Evolutionary conservation across 2,113 vertebrate species (phyloP), one percentile per base, ranked within the genome.

Genomic region (Sarotherodon lohbergeri): DNA sequence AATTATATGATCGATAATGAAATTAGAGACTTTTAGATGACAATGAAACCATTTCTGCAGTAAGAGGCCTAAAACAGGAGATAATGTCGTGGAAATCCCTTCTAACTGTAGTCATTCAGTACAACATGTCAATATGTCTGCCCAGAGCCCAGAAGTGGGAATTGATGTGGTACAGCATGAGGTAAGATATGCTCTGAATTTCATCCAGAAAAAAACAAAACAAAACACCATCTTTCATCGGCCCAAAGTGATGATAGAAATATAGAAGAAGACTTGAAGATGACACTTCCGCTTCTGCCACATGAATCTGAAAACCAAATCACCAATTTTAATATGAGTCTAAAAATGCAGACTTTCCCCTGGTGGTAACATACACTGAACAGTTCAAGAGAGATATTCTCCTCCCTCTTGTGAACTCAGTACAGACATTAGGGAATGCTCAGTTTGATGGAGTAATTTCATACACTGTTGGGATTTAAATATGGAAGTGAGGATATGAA

Each of bases 191-290:
- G 10, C 41, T 73, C 13, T 46, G 13, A 10, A 73, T 43, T 24
- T 71, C 66, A 14, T 24, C 22, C 39, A 71, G 66, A 5, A 9
- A 36, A 13, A 2, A 4, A 0, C 19, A 22, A 9, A 11, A 10
- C 10, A 7, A 36, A 66, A 11, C 6, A 4, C 0, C 19, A 2
- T 46, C 13, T 46, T 73, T 46, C 12, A 46, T 16, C 22, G 9
- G 39, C 2, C 41, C 68, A 71, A 71, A 46, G 68, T 14, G 8
- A 46, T 73, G 39, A 16, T 73, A 1, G 39, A 46, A 22, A 71
- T 14, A 27, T 5, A 55, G n/a, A n/a, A 22, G 54, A 73, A 24
- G 68, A 43, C 0, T 27, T 46, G 5, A 0, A 73, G 13, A 73
- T 0, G 68, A 43, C 68, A 0, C 5, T 46, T 9, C 41, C 22